Evolutionary conservation across 2,113 vertebrate species (phyloP).

Genomic region (Rhinoptilus africanus): DNA sequence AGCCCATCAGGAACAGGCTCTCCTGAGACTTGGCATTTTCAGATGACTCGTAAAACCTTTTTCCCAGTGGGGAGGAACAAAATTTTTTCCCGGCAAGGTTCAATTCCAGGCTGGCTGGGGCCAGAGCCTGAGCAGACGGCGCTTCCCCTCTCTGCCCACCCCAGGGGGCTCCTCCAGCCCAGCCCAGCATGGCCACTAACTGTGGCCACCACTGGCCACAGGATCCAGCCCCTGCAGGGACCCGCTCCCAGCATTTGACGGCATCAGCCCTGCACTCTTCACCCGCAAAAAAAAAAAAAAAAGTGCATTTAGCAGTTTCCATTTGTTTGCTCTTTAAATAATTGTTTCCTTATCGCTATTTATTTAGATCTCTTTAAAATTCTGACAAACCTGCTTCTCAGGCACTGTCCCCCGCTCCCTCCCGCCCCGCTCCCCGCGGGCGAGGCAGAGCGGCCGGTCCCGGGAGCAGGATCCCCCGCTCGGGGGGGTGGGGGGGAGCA

Average conservation of each 20-base stretch:
- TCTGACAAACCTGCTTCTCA: constrained; percentile 66
- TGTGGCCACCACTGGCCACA: neutral
- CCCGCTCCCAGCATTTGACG: accelerated
- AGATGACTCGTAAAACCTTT: neutral
- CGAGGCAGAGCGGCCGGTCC: neutral
- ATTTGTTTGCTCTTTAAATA: constrained; percentile 69
- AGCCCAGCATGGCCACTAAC: neutral
- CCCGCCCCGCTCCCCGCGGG: neutral
- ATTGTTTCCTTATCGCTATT: constrained; percentile 64
- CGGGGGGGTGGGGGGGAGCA: neutral
- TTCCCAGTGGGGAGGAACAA: neutral
- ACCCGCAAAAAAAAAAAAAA: neutral
- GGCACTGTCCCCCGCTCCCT: constrained; percentile 16
- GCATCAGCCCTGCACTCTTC: neutral
- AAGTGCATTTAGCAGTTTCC: constrained; percentile 7
- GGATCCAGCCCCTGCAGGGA: neutral
- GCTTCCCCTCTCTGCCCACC: neutral
- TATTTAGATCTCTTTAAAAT: constrained; percentile 58
- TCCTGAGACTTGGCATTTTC: neutral
- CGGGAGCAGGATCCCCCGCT: neutral
- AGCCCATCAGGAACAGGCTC: neutral
- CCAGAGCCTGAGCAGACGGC: neutral
- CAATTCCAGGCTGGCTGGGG: neutral
- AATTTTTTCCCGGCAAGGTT: accelerated
- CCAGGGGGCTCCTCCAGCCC: neutral